Conservation (phyloP, 2,888 invertebrate genomes). For the Polia nebulosa region DNA sequence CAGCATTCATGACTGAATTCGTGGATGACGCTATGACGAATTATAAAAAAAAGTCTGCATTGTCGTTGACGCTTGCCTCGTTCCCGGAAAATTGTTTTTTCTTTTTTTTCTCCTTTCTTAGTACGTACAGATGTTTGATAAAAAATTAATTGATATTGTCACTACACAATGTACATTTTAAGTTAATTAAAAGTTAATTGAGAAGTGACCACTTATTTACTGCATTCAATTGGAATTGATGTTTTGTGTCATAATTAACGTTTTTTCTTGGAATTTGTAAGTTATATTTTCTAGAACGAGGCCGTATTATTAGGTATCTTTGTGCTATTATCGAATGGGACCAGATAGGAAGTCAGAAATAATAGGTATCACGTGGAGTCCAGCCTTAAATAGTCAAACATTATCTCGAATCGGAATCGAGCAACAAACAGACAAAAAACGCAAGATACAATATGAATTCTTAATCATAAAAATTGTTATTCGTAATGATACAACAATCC, state of each 20-base stretch:
- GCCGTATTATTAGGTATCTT: neutral
- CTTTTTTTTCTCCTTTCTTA: neutral
- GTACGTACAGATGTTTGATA: slow-evolving; percentile 21
- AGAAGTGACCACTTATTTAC: slow-evolving; percentile 22
- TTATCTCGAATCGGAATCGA: slow-evolving; percentile 63
- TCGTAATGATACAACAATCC: slow-evolving; percentile 64
- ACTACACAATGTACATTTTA: slow-evolving; percentile 12
- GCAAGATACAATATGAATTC: slow-evolving; percentile 62
- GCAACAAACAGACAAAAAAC: slow-evolving; percentile 64
- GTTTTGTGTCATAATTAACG: slow-evolving; percentile 19
- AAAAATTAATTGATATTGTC: slow-evolving; percentile 9
- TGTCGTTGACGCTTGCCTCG: slow-evolving; percentile 5
- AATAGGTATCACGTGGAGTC: slow-evolving; percentile 8
- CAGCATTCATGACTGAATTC: slow-evolving; percentile 11
- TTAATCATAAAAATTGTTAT: slow-evolving; percentile 65
- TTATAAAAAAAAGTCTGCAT: slow-evolving; percentile 4
- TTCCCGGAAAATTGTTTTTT: slow-evolving; percentile 25
- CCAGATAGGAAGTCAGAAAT: slow-evolving; percentile 36
- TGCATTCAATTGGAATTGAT: slow-evolving; percentile 21
- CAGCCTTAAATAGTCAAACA: slow-evolving; percentile 25
- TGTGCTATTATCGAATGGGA: neutral
- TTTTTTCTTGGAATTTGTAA: slow-evolving; percentile 6
- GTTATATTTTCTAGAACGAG: slow-evolving; percentile 8
- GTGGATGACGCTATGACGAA: slow-evolving; percentile 16
- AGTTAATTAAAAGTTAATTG: slow-evolving; percentile 34